These are phyloP conservation scores for Pantala flavescens DNA, from an alignment of 1,140 invertebrate species.

Conservation along the genomic window DNA sequence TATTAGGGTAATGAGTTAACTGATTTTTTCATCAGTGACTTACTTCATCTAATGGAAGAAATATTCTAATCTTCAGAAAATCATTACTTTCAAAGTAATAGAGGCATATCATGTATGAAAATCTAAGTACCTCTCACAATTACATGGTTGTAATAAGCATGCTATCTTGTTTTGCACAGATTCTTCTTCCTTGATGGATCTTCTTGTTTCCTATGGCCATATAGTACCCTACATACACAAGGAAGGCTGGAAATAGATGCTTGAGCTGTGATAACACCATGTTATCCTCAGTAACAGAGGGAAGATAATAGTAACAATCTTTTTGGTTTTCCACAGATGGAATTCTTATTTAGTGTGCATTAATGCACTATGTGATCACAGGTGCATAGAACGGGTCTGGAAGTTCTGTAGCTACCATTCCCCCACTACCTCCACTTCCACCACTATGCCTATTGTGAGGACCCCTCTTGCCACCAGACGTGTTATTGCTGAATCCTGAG, in stretches of 20 bases:
- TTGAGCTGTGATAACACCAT: neutral
- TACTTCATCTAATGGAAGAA: too few species aligned
- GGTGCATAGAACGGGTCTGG: neutral
- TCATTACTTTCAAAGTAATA: too few species aligned
- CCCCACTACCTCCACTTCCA: neutral
- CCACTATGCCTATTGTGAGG: neutral
- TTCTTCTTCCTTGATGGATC: too few species aligned
- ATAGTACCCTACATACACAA: neutral
- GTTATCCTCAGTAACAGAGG: neutral
- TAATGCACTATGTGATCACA: neutral
- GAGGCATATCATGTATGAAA: too few species aligned
- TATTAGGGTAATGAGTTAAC: too few species aligned
- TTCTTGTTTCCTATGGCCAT: too few species aligned
- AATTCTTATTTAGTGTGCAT: neutral
- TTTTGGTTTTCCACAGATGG: neutral
- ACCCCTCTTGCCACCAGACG: constrained; percentile 25
- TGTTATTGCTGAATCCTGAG: constrained; percentile 58
- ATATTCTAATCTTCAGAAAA: too few species aligned
- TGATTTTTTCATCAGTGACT: too few species aligned
- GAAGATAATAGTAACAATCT: neutral
- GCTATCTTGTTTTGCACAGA: too few species aligned
- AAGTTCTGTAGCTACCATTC: neutral
- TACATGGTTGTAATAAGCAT: too few species aligned
- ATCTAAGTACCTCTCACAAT: too few species aligned
- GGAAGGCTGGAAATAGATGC: neutral